Evolutionary conservation across 2,113 vertebrate genomes (phyloP).

Genomic region (Dendropsophus ebraccatus): DNA sequence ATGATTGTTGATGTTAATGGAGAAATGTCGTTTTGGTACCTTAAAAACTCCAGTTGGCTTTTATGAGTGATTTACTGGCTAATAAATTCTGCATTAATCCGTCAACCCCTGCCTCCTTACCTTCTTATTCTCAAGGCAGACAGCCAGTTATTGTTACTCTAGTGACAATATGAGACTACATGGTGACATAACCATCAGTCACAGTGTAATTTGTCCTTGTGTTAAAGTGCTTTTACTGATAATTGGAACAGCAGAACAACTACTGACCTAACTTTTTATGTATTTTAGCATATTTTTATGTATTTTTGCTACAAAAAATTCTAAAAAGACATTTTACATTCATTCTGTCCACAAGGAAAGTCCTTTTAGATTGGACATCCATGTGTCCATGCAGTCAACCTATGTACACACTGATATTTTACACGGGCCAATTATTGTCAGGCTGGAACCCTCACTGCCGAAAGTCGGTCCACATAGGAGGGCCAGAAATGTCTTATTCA

Average conservation of each 20-base stretch:
- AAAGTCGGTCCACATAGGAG: too few species aligned
- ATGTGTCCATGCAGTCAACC: neutral
- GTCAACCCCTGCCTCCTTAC: neutral
- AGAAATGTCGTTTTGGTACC: neutral
- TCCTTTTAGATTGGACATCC: neutral
- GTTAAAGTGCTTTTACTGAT: neutral
- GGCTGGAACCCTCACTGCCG: too few species aligned
- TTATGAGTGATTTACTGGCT: neutral
- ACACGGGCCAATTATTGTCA: too few species aligned
- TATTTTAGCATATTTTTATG: neutral
- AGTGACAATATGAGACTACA: neutral
- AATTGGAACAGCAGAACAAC: neutral
- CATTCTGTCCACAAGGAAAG: neutral
- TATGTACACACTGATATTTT: too few species aligned
- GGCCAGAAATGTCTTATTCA: too few species aligned
- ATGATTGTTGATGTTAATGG: neutral
- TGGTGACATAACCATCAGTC: neutral
- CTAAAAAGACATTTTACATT: too few species aligned
- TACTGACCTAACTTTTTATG: neutral
- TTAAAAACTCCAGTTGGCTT: neutral
- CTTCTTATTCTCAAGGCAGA: neutral
- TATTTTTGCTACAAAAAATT: neutral
- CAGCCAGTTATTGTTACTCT: neutral
- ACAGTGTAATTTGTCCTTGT: neutral
- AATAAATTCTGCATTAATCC: neutral